phyloP scores from a whole-genome alignment of 2,113 vertebrate genomes.

The Oceanites oceanicus region DNA sequence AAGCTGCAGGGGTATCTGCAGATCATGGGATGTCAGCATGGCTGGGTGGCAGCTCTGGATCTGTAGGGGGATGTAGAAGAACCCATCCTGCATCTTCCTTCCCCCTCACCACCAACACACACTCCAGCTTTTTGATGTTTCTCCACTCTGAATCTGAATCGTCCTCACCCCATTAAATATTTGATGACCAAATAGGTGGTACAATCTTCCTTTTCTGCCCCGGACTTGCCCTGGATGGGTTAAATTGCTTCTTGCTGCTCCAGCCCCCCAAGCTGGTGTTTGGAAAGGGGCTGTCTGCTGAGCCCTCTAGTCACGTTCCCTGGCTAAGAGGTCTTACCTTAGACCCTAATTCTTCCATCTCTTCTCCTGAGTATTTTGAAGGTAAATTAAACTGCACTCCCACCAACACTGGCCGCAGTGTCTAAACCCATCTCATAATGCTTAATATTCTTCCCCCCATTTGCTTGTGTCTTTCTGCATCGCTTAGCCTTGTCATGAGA shows the following conservation, averaged over 20 bases:
- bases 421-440: rapidly evolving
- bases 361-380: neutral
- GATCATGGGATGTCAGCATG: rapidly evolving
- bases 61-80: rapidly evolving
- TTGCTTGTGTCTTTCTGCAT: neutral
- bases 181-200: neutral
- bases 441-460: neutral
- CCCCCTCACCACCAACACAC: neutral
- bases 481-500: neutral
- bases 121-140: neutral
- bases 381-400: neutral
- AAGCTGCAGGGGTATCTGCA: neutral
- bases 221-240: neutral
- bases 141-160: neutral
- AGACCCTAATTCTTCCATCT: neutral
- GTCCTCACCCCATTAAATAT: neutral
- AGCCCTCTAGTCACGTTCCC: neutral
- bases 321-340: no score
- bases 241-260: neutral
- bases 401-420: rapidly evolving
- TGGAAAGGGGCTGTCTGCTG: neutral
- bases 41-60: neutral
- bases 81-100: neutral
- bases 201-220: neutral
- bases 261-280: neutral